A percentile compares a stretch with the other conserved stretches of the same genome.
Evolutionary conservation across 2,888 invertebrate species (phyloP).

Genomic region (Nomada flava): DNA sequence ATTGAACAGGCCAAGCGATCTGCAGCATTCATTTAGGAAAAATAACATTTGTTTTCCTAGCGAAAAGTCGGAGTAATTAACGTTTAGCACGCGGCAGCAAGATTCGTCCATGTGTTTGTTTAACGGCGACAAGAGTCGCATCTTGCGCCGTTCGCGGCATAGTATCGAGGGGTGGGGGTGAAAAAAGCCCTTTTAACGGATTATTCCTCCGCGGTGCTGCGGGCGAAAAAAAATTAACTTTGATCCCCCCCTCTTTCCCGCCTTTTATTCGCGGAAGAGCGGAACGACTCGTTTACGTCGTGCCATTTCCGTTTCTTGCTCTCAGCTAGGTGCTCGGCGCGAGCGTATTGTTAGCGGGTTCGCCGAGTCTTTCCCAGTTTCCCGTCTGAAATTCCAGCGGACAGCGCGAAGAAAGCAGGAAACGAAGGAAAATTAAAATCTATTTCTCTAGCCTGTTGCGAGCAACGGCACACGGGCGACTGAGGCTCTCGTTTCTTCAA

Average conservation of each 20-base stretch:
- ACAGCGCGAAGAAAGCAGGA: slow-evolving; percentile 17
- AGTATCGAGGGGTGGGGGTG: neutral
- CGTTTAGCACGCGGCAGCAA: neutral
- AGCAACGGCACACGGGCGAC: neutral
- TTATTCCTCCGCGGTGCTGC: slow-evolving; percentile 28
- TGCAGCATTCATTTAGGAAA: neutral
- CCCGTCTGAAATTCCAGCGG: slow-evolving; percentile 1
- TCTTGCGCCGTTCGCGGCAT: neutral
- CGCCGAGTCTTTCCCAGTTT: slow-evolving; percentile 4
- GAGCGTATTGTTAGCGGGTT: slow-evolving; percentile 37
- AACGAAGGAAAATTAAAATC: slow-evolving; percentile 49
- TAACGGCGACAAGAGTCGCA: neutral
- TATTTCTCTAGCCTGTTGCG: slow-evolving; percentile 19
- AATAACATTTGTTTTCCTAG: too few relatives aligned
- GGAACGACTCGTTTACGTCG: slow-evolving; percentile 58
- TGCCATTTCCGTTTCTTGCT: slow-evolving; percentile 57
- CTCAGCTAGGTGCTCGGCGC: slow-evolving; percentile 19
- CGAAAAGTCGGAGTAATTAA: too few relatives aligned
- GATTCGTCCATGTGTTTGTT: slow-evolving; percentile 35
- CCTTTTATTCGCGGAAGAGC: slow-evolving; percentile 28
- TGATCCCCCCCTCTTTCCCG: slow-evolving; percentile 33
- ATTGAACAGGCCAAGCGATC: too few relatives aligned
- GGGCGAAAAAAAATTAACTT: slow-evolving; percentile 50
- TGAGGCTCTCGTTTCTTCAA: neutral
- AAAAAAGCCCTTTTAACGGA: slow-evolving; percentile 28